Evolutionary conservation across 2,113 vertebrate genomes (phyloP).

Genomic region (Myxocyprinus asiaticus): DNA sequence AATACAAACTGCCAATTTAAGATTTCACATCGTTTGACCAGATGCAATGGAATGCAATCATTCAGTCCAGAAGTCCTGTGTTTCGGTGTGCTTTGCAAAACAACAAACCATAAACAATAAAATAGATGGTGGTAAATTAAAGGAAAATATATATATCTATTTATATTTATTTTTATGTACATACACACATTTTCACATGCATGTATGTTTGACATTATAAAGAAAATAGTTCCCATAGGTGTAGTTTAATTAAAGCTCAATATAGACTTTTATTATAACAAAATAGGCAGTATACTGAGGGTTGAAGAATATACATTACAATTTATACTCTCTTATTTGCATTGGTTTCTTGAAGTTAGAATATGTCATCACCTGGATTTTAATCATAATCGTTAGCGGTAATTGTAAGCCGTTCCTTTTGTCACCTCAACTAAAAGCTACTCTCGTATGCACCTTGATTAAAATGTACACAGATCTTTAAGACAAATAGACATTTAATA

Average conservation of each 20-base stretch:
- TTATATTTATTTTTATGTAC: slow-evolving; percentile 52
- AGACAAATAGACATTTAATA: slow-evolving; percentile 62
- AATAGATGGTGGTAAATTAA: slow-evolving; percentile 76
- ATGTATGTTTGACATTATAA: slow-evolving; percentile 81
- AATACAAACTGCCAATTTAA: slow-evolving; percentile 69
- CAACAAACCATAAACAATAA: slow-evolving; percentile 37
- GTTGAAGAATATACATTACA: slow-evolving; percentile 91
- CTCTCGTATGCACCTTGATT: slow-evolving; percentile 70
- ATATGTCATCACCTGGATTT: slow-evolving; percentile 58
- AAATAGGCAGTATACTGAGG: slow-evolving; percentile 99
- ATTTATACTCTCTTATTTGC: slow-evolving; percentile 82
- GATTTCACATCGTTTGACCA: not conserved
- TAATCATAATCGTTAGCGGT: slow-evolving; percentile 63
- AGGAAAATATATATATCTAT: slow-evolving; percentile 12
- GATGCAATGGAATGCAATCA: not conserved
- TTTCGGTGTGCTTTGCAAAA: slow-evolving; percentile 31
- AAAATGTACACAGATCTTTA: slow-evolving; percentile 50
- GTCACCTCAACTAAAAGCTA: slow-evolving; percentile 62
- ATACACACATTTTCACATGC: slow-evolving; percentile 67
- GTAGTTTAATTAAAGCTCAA: slow-evolving; percentile 89
- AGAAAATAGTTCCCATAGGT: slow-evolving; percentile 82
- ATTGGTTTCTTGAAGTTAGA: slow-evolving; percentile 74
- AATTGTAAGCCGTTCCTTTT: slow-evolving; percentile 46
- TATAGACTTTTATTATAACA: slow-evolving; percentile 96
- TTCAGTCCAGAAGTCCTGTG: slow-evolving; percentile 4